A percentile compares a stretch with the other conserved stretches of the same genome.
Evolutionary conservation across 2,888 invertebrate species (phyloP).

Genomic region (Toxonevra muliebris): DNA sequence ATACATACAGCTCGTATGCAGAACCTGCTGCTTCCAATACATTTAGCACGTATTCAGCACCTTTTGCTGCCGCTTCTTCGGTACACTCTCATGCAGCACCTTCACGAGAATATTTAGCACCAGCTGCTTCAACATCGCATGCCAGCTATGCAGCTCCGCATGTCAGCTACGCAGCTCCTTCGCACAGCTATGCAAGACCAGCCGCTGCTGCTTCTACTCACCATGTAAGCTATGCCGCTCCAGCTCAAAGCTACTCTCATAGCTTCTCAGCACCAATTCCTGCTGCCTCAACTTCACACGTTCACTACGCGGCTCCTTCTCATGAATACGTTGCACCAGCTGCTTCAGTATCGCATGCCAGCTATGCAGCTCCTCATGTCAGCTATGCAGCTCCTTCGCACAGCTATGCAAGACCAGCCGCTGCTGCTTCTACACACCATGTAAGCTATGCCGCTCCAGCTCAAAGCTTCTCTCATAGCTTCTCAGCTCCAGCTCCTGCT

Average conservation of each 20-base stretch:
- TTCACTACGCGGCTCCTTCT: not conserved
- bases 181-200: constrained; percentile 14
- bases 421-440: constrained; percentile 25
- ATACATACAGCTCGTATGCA: not conserved
- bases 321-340: not conserved
- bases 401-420: constrained; percentile 20
- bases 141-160: constrained; percentile 20
- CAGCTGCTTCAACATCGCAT: constrained; percentile 26
- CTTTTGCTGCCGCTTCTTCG: constrained; percentile 2
- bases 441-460: constrained; percentile 32
- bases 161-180: not conserved
- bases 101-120: constrained; percentile 22
- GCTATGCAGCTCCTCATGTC: constrained; percentile 33
- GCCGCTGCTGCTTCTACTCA: constrained; percentile 27
- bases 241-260: constrained; percentile 8
- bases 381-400: not conserved
- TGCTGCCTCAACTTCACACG: constrained; percentile 10
- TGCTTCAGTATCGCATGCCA: too few species aligned
- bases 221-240: constrained; percentile 28
- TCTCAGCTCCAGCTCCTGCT: constrained; percentile 22
- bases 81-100: constrained; percentile 5
- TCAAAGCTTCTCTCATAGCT: not conserved
- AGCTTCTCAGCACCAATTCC: constrained; percentile 19
- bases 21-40: constrained; percentile 34
- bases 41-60: constrained; percentile 26